Conservation (phyloP, 30 jellyfish, hydroid and myxozoan species). For the Cassiopea xamachana region DNA sequence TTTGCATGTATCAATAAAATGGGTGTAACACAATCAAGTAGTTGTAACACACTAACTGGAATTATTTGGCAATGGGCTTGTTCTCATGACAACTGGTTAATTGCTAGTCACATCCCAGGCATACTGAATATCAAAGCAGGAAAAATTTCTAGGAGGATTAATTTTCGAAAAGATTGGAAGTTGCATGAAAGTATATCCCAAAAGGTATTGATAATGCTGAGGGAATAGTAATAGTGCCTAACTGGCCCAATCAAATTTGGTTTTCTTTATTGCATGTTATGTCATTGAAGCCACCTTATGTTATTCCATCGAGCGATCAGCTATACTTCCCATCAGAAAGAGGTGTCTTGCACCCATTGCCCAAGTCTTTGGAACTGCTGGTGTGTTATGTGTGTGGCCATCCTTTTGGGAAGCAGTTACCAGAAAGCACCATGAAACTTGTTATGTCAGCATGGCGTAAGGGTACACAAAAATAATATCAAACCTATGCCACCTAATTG, state of each 20-base stretch:
- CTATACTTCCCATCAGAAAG: conserved; percentile 32
- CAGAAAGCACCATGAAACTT: conserved; percentile 1
- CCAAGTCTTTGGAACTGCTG: conserved; percentile 28
- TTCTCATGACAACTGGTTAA: conserved; percentile 20
- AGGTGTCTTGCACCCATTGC: conserved; percentile 39
- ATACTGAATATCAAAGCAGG: conserved; percentile 43
- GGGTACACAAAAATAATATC: conserved; percentile 1
- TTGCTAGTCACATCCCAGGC: conserved; percentile 60
- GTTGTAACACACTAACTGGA: conserved; percentile 15
- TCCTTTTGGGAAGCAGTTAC: neutral
- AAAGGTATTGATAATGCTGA: conserved; percentile 27
- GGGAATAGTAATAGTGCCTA: conserved; percentile 48
- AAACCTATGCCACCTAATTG: neutral
- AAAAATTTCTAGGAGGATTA: conserved; percentile 18
- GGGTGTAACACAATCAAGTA: conserved; percentile 51
- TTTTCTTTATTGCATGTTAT: neutral
- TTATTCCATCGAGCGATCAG: conserved; percentile 46
- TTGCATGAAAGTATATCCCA: conserved; percentile 1
- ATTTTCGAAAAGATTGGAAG: conserved; percentile 24
- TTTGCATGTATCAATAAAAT: conserved; percentile 11
- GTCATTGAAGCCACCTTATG: conserved; percentile 4
- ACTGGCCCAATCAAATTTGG: conserved; percentile 71
- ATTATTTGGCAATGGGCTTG: conserved; percentile 40
- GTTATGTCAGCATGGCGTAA: conserved; percentile 10
- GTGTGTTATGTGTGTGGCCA: conserved; percentile 31